Base-by-base conservation (phyloP, 2,797 vertebrate species). In the Geotria australis region DNA sequence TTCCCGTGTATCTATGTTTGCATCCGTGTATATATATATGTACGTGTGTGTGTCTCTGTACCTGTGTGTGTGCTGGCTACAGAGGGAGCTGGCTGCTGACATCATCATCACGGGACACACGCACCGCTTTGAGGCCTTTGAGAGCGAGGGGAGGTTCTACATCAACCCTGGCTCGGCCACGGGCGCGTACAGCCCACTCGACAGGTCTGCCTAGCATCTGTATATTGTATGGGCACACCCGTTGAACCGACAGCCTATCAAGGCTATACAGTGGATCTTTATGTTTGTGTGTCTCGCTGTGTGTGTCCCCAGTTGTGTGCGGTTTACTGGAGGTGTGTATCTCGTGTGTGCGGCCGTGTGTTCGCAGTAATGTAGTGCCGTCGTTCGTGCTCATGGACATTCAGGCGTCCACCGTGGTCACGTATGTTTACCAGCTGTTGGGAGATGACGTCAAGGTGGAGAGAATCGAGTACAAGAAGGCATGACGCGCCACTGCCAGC, bases 361-460 rank as follows among this genome's bases (percentile, higher is more conserved):
- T 64, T 73, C 66, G 45, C 72, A 95, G 89, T 74, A 91, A 91
- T 76, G 94, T 98, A 71, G 88, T 83, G 71, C 84, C 91, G 58
- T 98, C 91, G 8, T 98, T 98, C 70, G 91, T 98, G 70, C 68
- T 96, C 71, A 98, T 98, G 91, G 91, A 98, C 71, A 98, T 98
- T 74, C 91, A 96, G 65, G 89, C 89, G 14, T 95, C 91, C 46
- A 98, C 91, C 1, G 86, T 96, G 63, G 91, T 96, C 61, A 95
- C 89, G n/a, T 98, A 96, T 1, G 89, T 98, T 56, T 96, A 98
- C 66, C 89, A 95, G 67, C 80, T 96, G 63, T 94, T 96, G 62
- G 83, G 82, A 10, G 88, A 96, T 53, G 89, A 96, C 46, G 89
- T 98, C 63, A 98, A 96, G 72, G 89, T 96, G 71, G 91, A 98